Percentiles rank a stretch among this genome's conserved stretches.
Conservation (phyloP, 2,888 invertebrate species). For the Stictocephala bisonia region DNA sequence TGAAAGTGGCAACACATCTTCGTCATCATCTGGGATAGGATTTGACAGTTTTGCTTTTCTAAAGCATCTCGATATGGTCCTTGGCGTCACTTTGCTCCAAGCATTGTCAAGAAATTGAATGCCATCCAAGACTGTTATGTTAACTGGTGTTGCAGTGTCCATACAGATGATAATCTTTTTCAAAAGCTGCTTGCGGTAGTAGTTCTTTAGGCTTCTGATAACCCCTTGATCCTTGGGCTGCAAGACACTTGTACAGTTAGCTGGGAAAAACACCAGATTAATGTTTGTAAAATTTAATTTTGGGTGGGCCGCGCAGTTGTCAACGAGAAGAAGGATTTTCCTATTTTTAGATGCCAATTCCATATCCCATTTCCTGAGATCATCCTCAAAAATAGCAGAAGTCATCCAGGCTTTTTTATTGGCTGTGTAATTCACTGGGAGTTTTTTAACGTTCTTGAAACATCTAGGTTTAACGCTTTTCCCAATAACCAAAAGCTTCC, state of each 20-base stretch:
- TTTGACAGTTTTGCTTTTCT: slow-evolving; percentile 18
- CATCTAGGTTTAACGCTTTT: slow-evolving; percentile 33
- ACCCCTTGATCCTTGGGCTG: slow-evolving; percentile 46
- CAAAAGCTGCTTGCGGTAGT: slow-evolving; percentile 22
- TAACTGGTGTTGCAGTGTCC: not conserved
- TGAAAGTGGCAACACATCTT: slow-evolving; percentile 19
- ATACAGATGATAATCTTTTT: slow-evolving; percentile 1
- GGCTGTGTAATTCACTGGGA: slow-evolving; percentile 26
- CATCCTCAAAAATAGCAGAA: slow-evolving; percentile 17
- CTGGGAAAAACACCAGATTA: slow-evolving; percentile 55
- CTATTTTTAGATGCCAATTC: slow-evolving; percentile 53
- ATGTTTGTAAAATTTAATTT: slow-evolving; percentile 49
- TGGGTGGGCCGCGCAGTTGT: slow-evolving; percentile 59
- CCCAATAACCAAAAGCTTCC: slow-evolving; percentile 49
- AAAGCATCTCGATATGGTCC: slow-evolving; percentile 11
- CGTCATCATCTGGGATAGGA: not conserved
- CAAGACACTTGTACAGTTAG: slow-evolving; percentile 37
- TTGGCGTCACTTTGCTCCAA: slow-evolving; percentile 1
- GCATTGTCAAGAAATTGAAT: not conserved
- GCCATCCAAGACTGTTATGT: slow-evolving; percentile 1
- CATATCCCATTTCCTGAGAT: slow-evolving; percentile 57
- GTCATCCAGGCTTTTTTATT: slow-evolving; percentile 41
- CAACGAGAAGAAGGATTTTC: too few relatives aligned
- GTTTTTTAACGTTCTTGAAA: slow-evolving; percentile 34
- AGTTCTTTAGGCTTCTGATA: slow-evolving; percentile 22